phyloP scores from a whole-genome alignment of 2,888 invertebrate genomes.

The Seira sanloemensis region DNA sequence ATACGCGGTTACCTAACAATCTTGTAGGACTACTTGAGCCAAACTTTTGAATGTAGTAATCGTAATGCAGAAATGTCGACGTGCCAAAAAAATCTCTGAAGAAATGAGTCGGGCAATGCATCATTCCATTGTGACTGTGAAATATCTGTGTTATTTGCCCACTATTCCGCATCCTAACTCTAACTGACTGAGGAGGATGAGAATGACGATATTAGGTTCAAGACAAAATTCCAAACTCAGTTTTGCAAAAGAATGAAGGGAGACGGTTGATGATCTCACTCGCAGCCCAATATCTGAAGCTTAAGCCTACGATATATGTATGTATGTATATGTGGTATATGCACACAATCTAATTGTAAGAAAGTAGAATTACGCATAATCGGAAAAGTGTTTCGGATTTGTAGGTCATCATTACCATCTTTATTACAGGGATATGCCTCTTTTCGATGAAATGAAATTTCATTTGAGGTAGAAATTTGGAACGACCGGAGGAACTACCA shows the following conservation, averaged over 20 bases:
- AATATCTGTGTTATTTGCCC: slow-evolving; percentile 21
- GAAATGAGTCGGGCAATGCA: neutral
- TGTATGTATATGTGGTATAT: no score
- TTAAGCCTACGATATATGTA: neutral
- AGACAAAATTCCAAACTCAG: neutral
- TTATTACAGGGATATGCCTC: neutral
- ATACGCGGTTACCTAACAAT: slow-evolving; percentile 11
- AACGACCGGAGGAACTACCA: no score
- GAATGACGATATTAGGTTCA: no score
- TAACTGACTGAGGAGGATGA: slow-evolving; percentile 12
- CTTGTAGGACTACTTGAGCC: neutral
- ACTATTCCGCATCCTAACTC: neutral
- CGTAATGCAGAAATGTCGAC: neutral
- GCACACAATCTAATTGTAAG: neutral
- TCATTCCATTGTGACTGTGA: neutral
- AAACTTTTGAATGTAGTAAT: neutral
- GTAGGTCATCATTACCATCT: slow-evolving; percentile 42
- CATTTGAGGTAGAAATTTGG: no score
- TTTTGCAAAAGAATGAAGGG: neutral
- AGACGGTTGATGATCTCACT: slow-evolving; percentile 25
- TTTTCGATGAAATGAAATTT: neutral
- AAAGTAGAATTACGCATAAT: slow-evolving; percentile 22
- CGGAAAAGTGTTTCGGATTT: slow-evolving; percentile 55
- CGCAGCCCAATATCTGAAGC: neutral
- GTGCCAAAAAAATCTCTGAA: neutral